phyloP scores from a whole-genome alignment of 2,888 invertebrate species.

The Volucella inflata region DNA sequence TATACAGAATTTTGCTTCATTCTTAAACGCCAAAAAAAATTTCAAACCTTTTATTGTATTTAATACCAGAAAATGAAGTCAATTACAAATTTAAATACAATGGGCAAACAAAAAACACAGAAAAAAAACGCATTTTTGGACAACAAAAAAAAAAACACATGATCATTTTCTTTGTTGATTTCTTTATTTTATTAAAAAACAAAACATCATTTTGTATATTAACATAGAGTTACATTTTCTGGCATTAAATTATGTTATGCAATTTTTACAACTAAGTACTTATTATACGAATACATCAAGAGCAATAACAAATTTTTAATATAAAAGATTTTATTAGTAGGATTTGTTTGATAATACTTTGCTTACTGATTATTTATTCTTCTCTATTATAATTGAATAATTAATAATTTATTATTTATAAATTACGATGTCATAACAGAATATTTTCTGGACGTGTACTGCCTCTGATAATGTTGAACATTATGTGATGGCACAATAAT shows the following conservation, averaged over 20 bases:
- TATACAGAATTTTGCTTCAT: neutral
- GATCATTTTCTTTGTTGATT: slow-evolving; percentile 31
- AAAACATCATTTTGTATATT: slow-evolving; percentile 39
- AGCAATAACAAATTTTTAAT: slow-evolving; percentile 35
- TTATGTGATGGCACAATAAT: slow-evolving; percentile 82
- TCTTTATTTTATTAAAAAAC: slow-evolving; percentile 48
- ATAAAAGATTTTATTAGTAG: slow-evolving; percentile 53
- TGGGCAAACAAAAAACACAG: slow-evolving; percentile 29
- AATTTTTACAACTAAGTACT: slow-evolving; percentile 34
- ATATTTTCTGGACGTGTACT: slow-evolving; percentile 83
- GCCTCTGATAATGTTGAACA: slow-evolving; percentile 83
- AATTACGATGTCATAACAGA: slow-evolving; percentile 81
- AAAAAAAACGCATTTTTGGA: slow-evolving; percentile 3
- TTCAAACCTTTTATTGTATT: slow-evolving; percentile 23
- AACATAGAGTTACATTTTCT: slow-evolving; percentile 63
- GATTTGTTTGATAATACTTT: slow-evolving; percentile 68
- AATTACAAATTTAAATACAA: slow-evolving; percentile 15
- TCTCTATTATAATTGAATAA: slow-evolving; percentile 61
- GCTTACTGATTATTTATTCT: slow-evolving; percentile 52
- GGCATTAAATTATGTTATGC: slow-evolving; percentile 70
- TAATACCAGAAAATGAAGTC: slow-evolving; percentile 74
- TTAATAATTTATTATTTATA: slow-evolving; percentile 57
- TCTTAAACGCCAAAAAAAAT: neutral
- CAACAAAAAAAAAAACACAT: slow-evolving; percentile 64
- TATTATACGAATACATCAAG: slow-evolving; percentile 26